These are phyloP conservation scores for Malachius bipustulatus DNA, from an alignment of 2,888 invertebrate species.

Conservation along the genomic window DNA sequence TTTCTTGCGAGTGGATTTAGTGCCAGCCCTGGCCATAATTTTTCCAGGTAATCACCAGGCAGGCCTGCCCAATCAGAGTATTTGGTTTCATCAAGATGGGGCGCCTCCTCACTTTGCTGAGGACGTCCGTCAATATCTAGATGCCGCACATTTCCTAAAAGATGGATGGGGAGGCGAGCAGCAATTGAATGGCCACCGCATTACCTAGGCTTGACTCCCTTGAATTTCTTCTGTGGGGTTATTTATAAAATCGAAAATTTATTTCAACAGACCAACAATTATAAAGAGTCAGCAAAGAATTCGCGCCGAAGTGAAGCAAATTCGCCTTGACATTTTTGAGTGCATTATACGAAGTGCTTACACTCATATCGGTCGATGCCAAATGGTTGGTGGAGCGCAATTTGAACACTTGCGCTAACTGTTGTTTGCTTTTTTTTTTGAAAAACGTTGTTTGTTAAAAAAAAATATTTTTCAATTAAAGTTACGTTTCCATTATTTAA, in stretches of 20 bases:
- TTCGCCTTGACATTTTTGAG: slow-evolving; percentile 7
- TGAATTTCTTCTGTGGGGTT: slow-evolving; percentile 3
- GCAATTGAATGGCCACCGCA: slow-evolving; percentile 2
- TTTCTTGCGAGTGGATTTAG: slow-evolving; percentile 1
- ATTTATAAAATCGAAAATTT: slow-evolving; percentile 2
- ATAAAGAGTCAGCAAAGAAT: slow-evolving; percentile 7
- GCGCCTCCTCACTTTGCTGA: slow-evolving; percentile 1
- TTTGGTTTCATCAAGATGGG: slow-evolving; percentile 1
- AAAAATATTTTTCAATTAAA: slow-evolving; percentile 4
- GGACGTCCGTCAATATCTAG: slow-evolving; percentile 3
- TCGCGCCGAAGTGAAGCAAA: slow-evolving; percentile 7
- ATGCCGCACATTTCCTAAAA: slow-evolving; percentile 3
- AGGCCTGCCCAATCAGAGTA: neutral
- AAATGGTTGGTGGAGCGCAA: slow-evolving; percentile 8
- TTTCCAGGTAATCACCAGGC: slow-evolving; percentile 1
- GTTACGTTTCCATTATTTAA: slow-evolving; percentile 3
- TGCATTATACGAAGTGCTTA: slow-evolving; percentile 9
- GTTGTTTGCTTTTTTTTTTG: slow-evolving; percentile 5
- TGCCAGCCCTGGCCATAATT: neutral
- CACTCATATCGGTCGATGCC: slow-evolving; percentile 8
- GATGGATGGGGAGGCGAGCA: neutral
- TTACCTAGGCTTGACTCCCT: slow-evolving; percentile 2
- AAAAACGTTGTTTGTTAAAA: too few relatives aligned
- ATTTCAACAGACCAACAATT: slow-evolving; percentile 1
- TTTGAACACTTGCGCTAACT: slow-evolving; percentile 8